phyloP scores from a whole-genome alignment of 2,113 vertebrate species.

The Clarias batrachus region DNA sequence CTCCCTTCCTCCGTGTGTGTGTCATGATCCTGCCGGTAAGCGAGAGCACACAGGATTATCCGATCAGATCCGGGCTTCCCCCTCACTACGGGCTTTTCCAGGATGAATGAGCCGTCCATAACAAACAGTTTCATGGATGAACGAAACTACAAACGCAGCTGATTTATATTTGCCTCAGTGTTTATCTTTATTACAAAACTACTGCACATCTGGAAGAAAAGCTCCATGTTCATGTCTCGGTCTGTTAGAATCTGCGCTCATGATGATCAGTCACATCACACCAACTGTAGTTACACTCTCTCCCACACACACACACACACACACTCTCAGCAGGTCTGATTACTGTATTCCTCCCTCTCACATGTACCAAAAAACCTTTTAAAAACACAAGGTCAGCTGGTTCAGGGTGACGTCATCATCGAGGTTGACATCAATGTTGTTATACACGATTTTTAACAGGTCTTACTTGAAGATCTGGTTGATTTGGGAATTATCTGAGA shows the following conservation, averaged over 20 bases:
- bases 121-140: background rate
- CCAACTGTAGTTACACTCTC: background rate
- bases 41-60: conserved; percentile 10
- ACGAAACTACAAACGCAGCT: background rate
- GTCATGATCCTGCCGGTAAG: conserved; percentile 8
- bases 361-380: background rate
- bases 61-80: conserved; percentile 25
- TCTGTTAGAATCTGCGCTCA: background rate
- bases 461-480: background rate
- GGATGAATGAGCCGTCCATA: background rate
- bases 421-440: no score
- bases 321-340: background rate
- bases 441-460: background rate
- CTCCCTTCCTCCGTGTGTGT: background rate
- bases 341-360: background rate
- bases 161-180: background rate
- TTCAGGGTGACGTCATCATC: background rate
- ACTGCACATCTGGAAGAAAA: no score
- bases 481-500: background rate
- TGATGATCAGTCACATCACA: background rate
- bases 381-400: background rate
- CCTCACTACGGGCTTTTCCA: background rate
- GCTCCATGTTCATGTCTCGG: background rate
- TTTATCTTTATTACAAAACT: background rate
- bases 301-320: no score